Conservation (phyloP, 2,113 vertebrate genomes). For the Antigone vipio region DNA sequence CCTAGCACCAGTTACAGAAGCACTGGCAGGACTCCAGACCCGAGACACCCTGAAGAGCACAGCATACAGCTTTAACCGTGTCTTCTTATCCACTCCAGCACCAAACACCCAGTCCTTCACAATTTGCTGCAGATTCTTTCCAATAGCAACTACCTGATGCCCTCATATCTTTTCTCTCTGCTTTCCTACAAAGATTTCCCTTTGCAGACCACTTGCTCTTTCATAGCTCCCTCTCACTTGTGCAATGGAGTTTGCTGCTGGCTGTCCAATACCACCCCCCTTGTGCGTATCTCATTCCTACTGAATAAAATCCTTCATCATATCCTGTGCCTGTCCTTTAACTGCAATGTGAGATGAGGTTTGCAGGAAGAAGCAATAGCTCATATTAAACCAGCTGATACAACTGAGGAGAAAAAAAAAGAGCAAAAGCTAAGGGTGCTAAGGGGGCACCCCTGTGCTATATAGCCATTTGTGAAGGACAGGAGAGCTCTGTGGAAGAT, state of each 20-base stretch:
- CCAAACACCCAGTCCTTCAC: neutral
- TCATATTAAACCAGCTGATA: neutral
- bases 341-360: neutral
- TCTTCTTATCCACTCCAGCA: neutral
- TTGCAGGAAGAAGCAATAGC: neutral
- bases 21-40: neutral
- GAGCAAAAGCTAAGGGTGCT: neutral
- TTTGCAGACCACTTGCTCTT: neutral
- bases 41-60: neutral
- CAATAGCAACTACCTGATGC: neutral
- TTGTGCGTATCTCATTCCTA: neutral
- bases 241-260: neutral
- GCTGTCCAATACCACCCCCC: neutral
- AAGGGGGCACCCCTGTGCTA: neutral
- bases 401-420: neutral
- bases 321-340: neutral
- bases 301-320: neutral
- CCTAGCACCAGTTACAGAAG: neutral
- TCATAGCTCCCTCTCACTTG: neutral
- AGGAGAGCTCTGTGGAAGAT: neutral
- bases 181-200: neutral
- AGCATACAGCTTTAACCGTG: neutral
- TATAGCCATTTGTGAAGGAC: neutral
- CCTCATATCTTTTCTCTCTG: neutral
- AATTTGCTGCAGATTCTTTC: neutral